phyloP scores from a whole-genome alignment of 2,888 invertebrate genomes.

The Dicyrtomina minuta region DNA sequence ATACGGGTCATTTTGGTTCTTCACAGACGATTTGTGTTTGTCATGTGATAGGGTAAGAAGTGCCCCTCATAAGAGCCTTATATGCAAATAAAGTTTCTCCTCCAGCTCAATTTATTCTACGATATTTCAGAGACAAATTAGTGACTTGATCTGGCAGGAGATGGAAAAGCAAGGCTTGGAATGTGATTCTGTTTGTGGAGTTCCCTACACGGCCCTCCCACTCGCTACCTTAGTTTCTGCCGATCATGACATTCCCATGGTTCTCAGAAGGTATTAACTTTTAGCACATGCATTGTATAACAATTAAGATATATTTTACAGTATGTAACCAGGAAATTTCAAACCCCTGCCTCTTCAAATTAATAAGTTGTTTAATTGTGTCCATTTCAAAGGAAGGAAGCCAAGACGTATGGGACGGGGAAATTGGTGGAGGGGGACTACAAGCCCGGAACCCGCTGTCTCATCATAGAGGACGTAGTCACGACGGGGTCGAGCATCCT shows the following conservation, averaged over 20 bases:
- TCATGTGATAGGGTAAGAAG: no score
- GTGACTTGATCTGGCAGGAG: slow-evolving; percentile 64
- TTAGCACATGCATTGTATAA: no score
- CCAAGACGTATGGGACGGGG: slow-evolving; percentile 92
- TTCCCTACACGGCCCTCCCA: slow-evolving; percentile 95
- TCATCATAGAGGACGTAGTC: slow-evolving; percentile 93
- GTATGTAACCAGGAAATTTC: no score
- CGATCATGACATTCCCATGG: slow-evolving; percentile 76
- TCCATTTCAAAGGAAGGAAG: slow-evolving; percentile 74
- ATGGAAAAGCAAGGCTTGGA: slow-evolving; percentile 59
- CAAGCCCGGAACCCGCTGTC: slow-evolving; percentile 71
- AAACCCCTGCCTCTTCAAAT: no score
- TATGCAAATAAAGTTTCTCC: neutral
- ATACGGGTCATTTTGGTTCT: no score
- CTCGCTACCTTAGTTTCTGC: slow-evolving; percentile 83
- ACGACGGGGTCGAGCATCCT: slow-evolving; percentile 90
- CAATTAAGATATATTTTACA: slow-evolving; percentile 4
- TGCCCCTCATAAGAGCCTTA: no score
- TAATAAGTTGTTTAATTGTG: neutral
- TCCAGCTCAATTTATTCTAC: slow-evolving; percentile 4
- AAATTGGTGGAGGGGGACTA: slow-evolving; percentile 90
- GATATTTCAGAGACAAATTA: slow-evolving; percentile 55
- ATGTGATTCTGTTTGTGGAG: slow-evolving; percentile 81
- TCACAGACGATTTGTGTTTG: no score
- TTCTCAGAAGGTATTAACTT: slow-evolving; percentile 71